phyloP scores from a whole-genome alignment of 35 echinoderm and acorn worm genomes.

The Acanthaster planci region DNA sequence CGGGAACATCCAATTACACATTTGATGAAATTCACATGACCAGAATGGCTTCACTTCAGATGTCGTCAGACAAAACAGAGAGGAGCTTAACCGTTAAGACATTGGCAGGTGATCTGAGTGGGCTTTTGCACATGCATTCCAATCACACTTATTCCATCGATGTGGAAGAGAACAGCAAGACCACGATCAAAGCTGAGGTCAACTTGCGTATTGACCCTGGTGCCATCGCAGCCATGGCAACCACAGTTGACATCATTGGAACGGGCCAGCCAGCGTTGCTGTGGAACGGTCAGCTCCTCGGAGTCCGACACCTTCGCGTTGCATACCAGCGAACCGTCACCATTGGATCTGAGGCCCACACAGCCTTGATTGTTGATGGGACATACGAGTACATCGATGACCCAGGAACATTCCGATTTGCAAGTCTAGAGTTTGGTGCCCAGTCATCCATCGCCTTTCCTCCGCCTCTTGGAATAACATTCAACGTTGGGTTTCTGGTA shows the following conservation, averaged over 20 bases:
- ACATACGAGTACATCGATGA: conserved; percentile 59
- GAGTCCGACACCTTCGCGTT: conserved; percentile 73
- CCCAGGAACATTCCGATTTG: conserved; percentile 92
- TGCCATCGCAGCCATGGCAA: conserved; percentile 69
- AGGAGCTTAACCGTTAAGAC: conserved; percentile 42
- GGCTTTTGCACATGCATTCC: conserved; percentile 70
- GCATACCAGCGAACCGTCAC: conserved; percentile 50
- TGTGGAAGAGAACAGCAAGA: conserved; percentile 60
- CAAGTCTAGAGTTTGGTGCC: conserved; percentile 83
- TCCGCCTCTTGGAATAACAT: conserved; percentile 77
- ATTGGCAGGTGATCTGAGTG: conserved; percentile 72
- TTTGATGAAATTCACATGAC: conserved; percentile 83
- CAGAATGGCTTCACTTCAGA: conserved; percentile 71
- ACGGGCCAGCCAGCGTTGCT: conserved; percentile 64
- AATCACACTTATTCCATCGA: conserved; percentile 74
- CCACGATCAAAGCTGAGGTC: conserved; percentile 70
- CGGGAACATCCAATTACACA: conserved; percentile 9
- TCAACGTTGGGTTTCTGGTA: conserved; percentile 82
- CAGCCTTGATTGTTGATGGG: conserved; percentile 71
- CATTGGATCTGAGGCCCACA: conserved; percentile 75
- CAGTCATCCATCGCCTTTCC: conserved; percentile 70
- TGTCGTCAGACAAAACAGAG: conserved; percentile 24
- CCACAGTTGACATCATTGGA: conserved; percentile 81
- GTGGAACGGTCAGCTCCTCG: conserved; percentile 81
- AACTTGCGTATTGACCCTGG: conserved; percentile 78